Evolutionary conservation across 92 coral and sea anemone species (phyloP).

Genomic region (Porites divaricata): DNA sequence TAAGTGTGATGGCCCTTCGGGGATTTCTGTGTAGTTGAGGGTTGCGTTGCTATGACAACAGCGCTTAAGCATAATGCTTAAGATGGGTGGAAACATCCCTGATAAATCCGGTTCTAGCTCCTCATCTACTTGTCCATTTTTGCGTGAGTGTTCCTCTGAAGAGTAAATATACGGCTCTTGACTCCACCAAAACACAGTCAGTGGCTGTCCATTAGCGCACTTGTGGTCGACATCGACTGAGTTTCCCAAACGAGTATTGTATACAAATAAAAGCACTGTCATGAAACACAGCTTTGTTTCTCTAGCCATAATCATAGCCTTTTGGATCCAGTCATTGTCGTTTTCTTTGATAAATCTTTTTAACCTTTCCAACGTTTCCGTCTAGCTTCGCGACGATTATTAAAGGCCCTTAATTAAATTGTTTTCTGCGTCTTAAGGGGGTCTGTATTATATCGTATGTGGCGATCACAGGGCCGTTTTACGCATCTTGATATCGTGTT

Average conservation of each 20-base stretch:
- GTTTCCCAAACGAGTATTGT: neutral
- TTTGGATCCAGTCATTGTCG: neutral
- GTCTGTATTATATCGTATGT: too few species aligned
- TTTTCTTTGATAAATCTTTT: neutral
- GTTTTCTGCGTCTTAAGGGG: too few species aligned
- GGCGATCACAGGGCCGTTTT: too few species aligned
- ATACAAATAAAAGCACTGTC: slow-evolving; percentile 13
- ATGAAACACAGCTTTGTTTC: neutral
- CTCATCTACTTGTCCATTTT: neutral
- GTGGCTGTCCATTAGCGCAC: slow-evolving; percentile 41
- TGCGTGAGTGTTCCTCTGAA: slow-evolving; percentile 4
- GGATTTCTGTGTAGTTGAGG: slow-evolving; percentile 41
- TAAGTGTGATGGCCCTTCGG: slow-evolving; percentile 67
- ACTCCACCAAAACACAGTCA: slow-evolving; percentile 66
- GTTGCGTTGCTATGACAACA: slow-evolving; percentile 61
- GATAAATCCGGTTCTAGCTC: neutral
- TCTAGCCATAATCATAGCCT: neutral
- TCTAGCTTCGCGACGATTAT: too few species aligned
- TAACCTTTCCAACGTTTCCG: neutral
- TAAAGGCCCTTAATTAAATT: too few species aligned
- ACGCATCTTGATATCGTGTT: too few species aligned
- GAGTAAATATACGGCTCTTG: slow-evolving; percentile 77
- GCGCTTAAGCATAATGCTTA: slow-evolving; percentile 37
- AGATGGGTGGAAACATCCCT: slow-evolving; percentile 69
- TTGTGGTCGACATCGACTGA: slow-evolving; percentile 38